Conservation (phyloP, 2,888 invertebrate species). For the Caenorhabditis sp. region DNA sequence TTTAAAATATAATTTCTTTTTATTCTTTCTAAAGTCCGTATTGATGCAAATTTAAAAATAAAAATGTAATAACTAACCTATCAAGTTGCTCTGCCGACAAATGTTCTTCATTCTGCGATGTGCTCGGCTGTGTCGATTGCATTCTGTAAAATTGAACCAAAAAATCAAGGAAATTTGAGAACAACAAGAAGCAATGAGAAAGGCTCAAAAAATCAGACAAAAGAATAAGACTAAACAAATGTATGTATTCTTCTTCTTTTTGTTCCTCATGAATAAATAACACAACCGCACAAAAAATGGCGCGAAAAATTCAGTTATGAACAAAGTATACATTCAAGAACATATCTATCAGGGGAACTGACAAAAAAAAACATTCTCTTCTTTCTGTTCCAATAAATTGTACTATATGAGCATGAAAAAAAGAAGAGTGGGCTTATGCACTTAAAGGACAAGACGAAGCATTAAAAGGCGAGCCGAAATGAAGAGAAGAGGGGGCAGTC, state of each 20-base stretch:
- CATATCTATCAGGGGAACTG: too few relatives aligned
- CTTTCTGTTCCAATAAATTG: too few relatives aligned
- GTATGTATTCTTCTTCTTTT: too few relatives aligned
- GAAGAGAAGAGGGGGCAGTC: too few relatives aligned
- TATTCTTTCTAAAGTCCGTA: too few relatives aligned
- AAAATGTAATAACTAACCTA: constrained; percentile 16
- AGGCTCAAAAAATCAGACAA: not conserved
- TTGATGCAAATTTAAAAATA: too few relatives aligned
- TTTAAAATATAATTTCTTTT: too few relatives aligned
- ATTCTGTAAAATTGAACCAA: constrained; percentile 3
- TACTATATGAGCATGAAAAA: not conserved
- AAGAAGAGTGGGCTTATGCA: not conserved
- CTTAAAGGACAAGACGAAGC: not conserved
- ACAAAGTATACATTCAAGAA: too few relatives aligned
- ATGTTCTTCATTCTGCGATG: constrained; percentile 31
- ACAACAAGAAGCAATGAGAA: not conserved
- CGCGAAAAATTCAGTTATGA: too few relatives aligned
- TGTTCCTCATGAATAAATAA: not conserved
- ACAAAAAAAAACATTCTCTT: too few relatives aligned
- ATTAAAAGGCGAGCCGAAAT: not conserved
- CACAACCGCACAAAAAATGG: not conserved
- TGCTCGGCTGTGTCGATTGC: constrained; percentile 32
- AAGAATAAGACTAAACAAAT: not conserved
- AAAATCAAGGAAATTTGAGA: not conserved
- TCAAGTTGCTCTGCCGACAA: constrained; percentile 35